Evolutionary conservation across 2,888 invertebrate genomes (phyloP).

Genomic region (Rotaria sp.): DNA sequence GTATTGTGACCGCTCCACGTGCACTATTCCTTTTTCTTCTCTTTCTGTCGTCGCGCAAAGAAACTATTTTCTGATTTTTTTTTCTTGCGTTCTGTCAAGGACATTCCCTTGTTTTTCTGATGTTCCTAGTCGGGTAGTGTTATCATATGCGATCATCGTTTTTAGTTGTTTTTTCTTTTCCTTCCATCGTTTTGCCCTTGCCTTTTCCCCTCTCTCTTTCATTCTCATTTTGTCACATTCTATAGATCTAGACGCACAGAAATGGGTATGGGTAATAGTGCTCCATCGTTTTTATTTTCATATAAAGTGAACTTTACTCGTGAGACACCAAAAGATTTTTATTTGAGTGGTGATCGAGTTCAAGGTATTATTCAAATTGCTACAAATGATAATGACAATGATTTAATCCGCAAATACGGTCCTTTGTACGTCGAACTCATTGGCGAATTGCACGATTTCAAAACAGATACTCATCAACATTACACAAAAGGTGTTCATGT

Average conservation of each 20-base stretch:
- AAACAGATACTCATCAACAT: not conserved
- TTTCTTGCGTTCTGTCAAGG: not conserved
- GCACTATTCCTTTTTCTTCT: not conserved
- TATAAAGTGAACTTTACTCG: not conserved
- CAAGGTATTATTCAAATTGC: not conserved
- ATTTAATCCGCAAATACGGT: not conserved
- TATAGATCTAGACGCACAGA: not conserved
- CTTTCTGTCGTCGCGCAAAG: not conserved
- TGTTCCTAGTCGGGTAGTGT: not conserved
- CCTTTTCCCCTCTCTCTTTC: too few species aligned
- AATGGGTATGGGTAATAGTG: not conserved
- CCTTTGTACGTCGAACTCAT: not conserved
- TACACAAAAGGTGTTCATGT: not conserved
- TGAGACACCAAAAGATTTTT: constrained; percentile 12
- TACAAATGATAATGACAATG: not conserved
- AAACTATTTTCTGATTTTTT: not conserved
- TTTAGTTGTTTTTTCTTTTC: not conserved
- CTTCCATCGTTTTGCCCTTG: not conserved
- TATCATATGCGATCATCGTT: not conserved
- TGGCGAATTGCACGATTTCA: not conserved
- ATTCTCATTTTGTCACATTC: too few species aligned
- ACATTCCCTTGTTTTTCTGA: not conserved
- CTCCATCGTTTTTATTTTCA: not conserved
- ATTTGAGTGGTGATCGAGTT: constrained; percentile 17
- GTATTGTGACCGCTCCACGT: not conserved